These are phyloP conservation scores for Hydropsyche tenuis DNA, from an alignment of 1,140 invertebrate genomes.

Conservation along the genomic window DNA sequence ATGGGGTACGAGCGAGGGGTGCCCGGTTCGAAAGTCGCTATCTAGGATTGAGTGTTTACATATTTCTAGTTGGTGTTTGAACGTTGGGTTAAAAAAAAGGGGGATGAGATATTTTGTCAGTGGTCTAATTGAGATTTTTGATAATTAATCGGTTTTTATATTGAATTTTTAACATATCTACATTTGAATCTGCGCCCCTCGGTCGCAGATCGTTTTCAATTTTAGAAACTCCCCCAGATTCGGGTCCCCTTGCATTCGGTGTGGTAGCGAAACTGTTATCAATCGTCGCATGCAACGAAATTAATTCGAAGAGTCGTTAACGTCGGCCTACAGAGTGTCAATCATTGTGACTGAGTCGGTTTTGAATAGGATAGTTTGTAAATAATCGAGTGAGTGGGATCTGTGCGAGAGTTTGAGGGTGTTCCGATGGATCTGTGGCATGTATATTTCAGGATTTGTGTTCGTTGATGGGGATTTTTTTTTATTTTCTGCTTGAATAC, in stretches of 20 bases:
- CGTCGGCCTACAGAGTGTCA: too few relatives aligned
- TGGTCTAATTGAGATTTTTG: too few relatives aligned
- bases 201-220: background rate
- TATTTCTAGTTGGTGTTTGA: background rate
- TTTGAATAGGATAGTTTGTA: too few relatives aligned
- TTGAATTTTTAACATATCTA: background rate
- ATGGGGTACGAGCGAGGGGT: constrained; percentile 13
- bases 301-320: constrained; percentile 20
- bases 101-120: background rate
- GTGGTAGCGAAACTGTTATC: too few relatives aligned
- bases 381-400: too few relatives aligned
- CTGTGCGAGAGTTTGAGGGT: too few relatives aligned
- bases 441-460: too few relatives aligned
- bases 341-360: too few relatives aligned
- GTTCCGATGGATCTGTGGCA: too few relatives aligned
- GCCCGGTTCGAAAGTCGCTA: background rate
- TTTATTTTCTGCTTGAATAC: too few relatives aligned
- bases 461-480: too few relatives aligned
- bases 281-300: background rate
- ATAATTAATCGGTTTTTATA: background rate
- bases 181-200: background rate
- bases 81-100: background rate
- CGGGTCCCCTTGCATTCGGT: background rate
- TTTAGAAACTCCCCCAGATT: background rate
- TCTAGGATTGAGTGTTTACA: background rate